Conservation (phyloP, 2,888 invertebrate genomes). For the Megastigmus dorsalis region DNA sequence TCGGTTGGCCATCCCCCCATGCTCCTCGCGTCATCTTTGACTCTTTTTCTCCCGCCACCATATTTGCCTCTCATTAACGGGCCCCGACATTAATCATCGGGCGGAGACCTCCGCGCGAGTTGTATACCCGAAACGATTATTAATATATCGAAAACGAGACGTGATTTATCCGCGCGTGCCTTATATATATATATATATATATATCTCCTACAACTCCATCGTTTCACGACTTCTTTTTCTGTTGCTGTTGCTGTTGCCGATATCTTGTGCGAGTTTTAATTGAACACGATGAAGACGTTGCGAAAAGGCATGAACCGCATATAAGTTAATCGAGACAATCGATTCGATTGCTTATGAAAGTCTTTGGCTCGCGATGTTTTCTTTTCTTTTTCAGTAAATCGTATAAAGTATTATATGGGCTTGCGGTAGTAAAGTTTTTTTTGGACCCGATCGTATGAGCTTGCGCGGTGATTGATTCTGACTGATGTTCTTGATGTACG, state of each 20-base stretch:
- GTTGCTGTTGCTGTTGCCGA: background rate
- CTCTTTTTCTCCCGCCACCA: background rate
- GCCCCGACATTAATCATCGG: constrained; percentile 70
- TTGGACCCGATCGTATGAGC: too few relatives aligned
- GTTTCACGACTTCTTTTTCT: background rate
- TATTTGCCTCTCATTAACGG: constrained; percentile 72
- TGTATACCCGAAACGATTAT: constrained; percentile 42
- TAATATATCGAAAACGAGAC: constrained; percentile 29
- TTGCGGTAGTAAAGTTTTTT: too few relatives aligned
- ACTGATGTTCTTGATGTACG: too few relatives aligned
- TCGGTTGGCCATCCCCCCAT: constrained; percentile 47
- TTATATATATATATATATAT: too few relatives aligned
- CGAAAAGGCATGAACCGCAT: background rate
- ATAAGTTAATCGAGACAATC: too few relatives aligned
- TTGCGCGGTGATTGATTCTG: too few relatives aligned
- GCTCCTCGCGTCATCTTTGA: constrained; percentile 24
- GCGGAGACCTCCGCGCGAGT: constrained; percentile 43
- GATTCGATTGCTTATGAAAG: too few relatives aligned
- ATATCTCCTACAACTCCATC: too few relatives aligned
- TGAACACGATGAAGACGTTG: constrained; percentile 28
- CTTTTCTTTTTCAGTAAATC: too few relatives aligned
- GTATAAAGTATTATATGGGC: too few relatives aligned
- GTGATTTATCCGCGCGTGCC: constrained; percentile 49
- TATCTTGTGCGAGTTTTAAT: background rate
- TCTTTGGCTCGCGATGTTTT: too few relatives aligned